Base-by-base conservation (phyloP, 2,113 vertebrate species). In the Pelvicachromis taeniatus region DNA sequence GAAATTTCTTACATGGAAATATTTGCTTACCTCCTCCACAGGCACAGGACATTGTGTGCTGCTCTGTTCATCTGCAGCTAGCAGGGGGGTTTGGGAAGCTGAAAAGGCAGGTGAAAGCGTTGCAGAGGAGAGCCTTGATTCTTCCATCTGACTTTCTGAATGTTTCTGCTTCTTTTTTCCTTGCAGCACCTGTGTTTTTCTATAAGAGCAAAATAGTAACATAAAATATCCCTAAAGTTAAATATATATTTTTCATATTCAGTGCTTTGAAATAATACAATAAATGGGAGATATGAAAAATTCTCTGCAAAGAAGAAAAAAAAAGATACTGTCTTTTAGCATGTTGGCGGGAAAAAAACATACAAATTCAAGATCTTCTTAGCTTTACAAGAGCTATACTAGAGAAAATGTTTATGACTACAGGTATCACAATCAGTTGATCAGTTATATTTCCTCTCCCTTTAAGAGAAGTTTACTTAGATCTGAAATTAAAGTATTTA, bases 1-100 rank as follows among this genome's bases (percentile, higher is more conserved):
- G 35, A 65, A 21, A 61, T 87, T 82, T 58, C 80, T 86, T 52
- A 58, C 13, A 35, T 14, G 55, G 56, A 7, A 59, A 56, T 26
- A 53, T 90, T 81, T 91, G 31, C 91, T 91, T 91, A 97, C 97
- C 95, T 97, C 96, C 84, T 97, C 94, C 75, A 96, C 89, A 21
- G 93, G 1, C 8, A 61, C 53, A 59, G 75, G 35, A 56, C 2
- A 21, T 12, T 23, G 65, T 29, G 26, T 21, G 53, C 26, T 35
- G 40, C 13, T 63, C 40, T 79, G 55, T 14, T 90, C 84, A 63
- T 84, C 48, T 68, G 54, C 35, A 42, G 21, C 26, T 6, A 70
- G 73, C 21, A 16, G 13, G 16, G 21, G 38, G 58, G 9, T 45
- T 17, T 50, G 26, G 10, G 53, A 12, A 35, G n/a, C 6, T n/a